Conservation (phyloP, 2,888 invertebrate species). For the Calephelis perditalis region DNA sequence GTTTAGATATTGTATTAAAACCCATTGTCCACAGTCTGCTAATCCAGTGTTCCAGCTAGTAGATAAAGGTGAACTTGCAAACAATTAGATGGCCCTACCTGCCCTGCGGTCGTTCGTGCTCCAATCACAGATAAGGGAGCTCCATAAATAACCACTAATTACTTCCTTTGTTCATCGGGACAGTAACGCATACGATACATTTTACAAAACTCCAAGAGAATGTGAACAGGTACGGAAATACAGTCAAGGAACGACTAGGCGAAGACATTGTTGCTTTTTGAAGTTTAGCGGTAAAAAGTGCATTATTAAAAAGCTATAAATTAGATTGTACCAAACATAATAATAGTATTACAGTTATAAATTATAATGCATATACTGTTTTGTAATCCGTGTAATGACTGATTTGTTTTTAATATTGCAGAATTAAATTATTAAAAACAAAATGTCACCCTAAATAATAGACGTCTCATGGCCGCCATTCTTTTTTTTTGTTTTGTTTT, state of each 20-base stretch:
- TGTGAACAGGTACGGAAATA: slow-evolving; percentile 11
- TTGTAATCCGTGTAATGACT: too few relatives aligned
- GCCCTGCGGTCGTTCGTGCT: slow-evolving; percentile 40
- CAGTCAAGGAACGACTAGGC: neutral
- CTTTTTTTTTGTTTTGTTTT: too few relatives aligned
- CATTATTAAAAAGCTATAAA: too few relatives aligned
- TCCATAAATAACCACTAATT: slow-evolving; percentile 68
- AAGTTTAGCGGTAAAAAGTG: neutral
- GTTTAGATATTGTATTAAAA: slow-evolving; percentile 21
- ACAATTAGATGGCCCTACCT: slow-evolving; percentile 31
- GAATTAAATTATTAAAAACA: too few relatives aligned
- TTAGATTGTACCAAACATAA: too few relatives aligned
- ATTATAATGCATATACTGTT: too few relatives aligned
- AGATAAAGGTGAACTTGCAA: slow-evolving; percentile 14
- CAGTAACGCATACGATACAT: slow-evolving; percentile 13
- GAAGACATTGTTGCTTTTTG: slow-evolving; percentile 6
- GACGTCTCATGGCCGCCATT: too few relatives aligned
- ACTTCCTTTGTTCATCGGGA: slow-evolving; percentile 46
- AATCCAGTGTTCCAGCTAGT: slow-evolving; percentile 11
- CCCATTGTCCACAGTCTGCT: slow-evolving; percentile 12
- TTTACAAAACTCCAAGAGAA: slow-evolving; percentile 12
- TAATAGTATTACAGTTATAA: too few relatives aligned
- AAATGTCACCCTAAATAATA: too few relatives aligned
- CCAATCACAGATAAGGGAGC: slow-evolving; percentile 59
- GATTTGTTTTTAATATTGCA: too few relatives aligned